Percentiles rank a stretch among this genome's conserved stretches.
phyloP scores from a whole-genome alignment of 37 sponge, comb jelly and placozoan genomes.

The Dysidea cf. avara region DNA sequence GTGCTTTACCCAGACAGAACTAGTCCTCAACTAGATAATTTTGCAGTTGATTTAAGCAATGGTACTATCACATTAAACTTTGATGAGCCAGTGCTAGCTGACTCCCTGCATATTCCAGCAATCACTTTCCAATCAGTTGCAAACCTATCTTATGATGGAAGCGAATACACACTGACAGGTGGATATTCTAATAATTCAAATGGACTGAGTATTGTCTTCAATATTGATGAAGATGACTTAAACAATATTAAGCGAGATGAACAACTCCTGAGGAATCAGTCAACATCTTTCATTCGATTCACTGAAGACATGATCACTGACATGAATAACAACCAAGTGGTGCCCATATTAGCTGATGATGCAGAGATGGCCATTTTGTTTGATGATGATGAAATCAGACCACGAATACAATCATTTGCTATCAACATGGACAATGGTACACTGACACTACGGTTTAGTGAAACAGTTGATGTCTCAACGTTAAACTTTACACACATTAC shows the following conservation, averaged over 20 bases:
- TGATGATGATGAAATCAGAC: slow-evolving; percentile 52
- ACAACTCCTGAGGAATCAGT: slow-evolving; percentile 30
- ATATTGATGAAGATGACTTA: slow-evolving; percentile 54
- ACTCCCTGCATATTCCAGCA: slow-evolving; percentile 41
- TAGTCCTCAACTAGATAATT: slow-evolving; percentile 43
- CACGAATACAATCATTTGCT: slow-evolving; percentile 53
- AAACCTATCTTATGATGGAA: slow-evolving; percentile 15
- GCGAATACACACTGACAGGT: slow-evolving; percentile 52
- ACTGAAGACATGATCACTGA: slow-evolving; percentile 55
- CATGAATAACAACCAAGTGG: slow-evolving; percentile 69
- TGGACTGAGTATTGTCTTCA: slow-evolving; percentile 43
- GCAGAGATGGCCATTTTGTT: slow-evolving; percentile 39
- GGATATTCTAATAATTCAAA: slow-evolving; percentile 66
- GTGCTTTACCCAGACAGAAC: slow-evolving; percentile 29
- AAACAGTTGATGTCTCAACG: slow-evolving; percentile 67
- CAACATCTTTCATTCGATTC: slow-evolving; percentile 64
- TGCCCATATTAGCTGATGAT: slow-evolving; percentile 15
- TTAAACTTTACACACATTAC: slow-evolving; percentile 48
- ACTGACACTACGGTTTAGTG: slow-evolving; percentile 62
- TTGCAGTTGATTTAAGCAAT: slow-evolving; percentile 56
- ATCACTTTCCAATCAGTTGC: slow-evolving; percentile 69
- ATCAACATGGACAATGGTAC: slow-evolving; percentile 72
- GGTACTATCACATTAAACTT: slow-evolving; percentile 58
- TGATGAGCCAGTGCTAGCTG: slow-evolving; percentile 72
- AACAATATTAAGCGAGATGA: slow-evolving; percentile 75